These are phyloP conservation scores for Microtus oregoni DNA, from an alignment of 2,113 vertebrate genomes.

Conservation along the genomic window DNA sequence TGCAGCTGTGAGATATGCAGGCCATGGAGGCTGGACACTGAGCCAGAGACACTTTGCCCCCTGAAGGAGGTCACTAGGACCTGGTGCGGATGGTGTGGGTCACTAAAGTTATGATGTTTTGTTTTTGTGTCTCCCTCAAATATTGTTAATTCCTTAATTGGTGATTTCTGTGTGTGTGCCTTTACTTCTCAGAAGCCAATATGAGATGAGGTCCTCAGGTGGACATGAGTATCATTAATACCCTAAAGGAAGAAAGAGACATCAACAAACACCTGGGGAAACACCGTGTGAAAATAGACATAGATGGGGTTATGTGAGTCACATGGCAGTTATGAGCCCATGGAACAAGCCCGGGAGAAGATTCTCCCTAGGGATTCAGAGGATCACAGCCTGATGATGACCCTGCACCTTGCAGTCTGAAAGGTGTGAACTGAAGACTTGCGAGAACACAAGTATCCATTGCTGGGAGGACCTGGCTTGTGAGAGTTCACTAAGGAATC, in stretches of 20 bases:
- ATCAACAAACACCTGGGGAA: rapidly evolving
- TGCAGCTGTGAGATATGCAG: too few species aligned
- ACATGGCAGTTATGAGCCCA: neutral
- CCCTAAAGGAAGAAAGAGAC: neutral
- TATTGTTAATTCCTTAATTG: neutral
- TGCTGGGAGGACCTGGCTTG: too few species aligned
- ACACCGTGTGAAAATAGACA: rapidly evolving
- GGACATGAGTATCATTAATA: rapidly evolving
- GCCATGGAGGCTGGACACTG: too few species aligned
- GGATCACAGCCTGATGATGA: rapidly evolving
- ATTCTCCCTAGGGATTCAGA: rapidly evolving
- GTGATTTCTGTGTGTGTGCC: rapidly evolving
- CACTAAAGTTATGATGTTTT: too few species aligned
- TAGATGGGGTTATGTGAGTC: neutral
- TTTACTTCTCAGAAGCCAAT: neutral
- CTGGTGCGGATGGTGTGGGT: too few species aligned
- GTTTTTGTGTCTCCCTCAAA: neutral
- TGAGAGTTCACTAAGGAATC: too few species aligned
- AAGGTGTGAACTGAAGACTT: neutral
- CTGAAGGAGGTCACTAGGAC: too few species aligned
- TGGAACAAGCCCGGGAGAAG: rapidly evolving
- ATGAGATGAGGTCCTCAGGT: too few species aligned
- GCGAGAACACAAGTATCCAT: rapidly evolving
- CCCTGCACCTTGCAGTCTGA: rapidly evolving
- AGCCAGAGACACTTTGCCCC: too few species aligned